Base-by-base conservation (phyloP, 2,797 vertebrate species). In the Morelia viridis region DNA sequence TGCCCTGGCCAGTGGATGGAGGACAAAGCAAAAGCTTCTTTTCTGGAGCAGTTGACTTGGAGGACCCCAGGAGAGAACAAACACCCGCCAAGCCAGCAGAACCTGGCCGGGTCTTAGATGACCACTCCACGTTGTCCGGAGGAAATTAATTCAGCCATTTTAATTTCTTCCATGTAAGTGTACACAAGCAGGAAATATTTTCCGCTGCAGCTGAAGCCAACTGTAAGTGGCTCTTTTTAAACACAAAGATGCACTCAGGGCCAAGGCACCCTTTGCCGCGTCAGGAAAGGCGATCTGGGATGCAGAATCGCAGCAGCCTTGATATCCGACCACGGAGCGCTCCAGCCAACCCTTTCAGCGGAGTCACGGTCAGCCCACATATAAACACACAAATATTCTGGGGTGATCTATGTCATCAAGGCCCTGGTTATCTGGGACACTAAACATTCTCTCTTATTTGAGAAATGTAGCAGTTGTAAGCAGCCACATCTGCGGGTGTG, bases 111-210 rank as follows among this genome's bases (percentile, higher is more conserved):
- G 17, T n/a, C 83, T 57, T n/a, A 28, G 26, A 85, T 0, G 26
- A 53, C 28, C 84, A 1, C 53, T 57, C 13, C 0, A n/a, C 1
- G 6, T 57, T 17, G 50, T 56, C 15, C 53, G n/a, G n/a, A 31
- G 28, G 56, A 19, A 87, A 88, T 15, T 46, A 7, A 91, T 92
- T 9, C 90, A 76, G 46, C 5, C 0, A 3, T 0, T 92, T 64
- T 0, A 15, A 0, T 94, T 87, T 87, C 90, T 86, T 91, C 88
- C 3, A 2, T 4, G 87, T 35, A 88, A 15, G 1, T 9, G 7
- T 85, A 24, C 64, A 85, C 85, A 46, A 88, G n/a, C 46, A 83
- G 88, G 76, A 76, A 76, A 92, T 85, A 87, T 68, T 94, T 94
- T 88, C 89, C 26, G 60, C 0, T 62, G 46, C 6, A 17, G 15